A percentile compares a stretch with the other conserved stretches of the same genome.
Evolutionary conservation across 2,797 vertebrate species (phyloP).

Genomic region (Lithobates sylvaticus): DNA sequence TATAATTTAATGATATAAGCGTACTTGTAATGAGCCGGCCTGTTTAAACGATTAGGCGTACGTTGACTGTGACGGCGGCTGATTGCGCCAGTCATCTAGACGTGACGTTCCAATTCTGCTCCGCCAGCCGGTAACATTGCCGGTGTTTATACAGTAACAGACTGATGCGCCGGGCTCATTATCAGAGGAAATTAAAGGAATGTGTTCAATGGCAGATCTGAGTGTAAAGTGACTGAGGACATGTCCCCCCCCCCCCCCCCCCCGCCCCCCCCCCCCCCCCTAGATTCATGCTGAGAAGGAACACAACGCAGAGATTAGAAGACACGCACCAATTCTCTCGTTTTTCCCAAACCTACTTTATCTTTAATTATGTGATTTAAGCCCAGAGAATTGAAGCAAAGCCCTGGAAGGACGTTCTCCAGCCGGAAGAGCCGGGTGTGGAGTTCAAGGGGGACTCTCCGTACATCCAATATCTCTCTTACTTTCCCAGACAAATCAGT

Average conservation of each 20-base stretch:
- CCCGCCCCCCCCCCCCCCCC: too few relatives aligned
- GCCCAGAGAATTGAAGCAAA: slow-evolving; percentile 39
- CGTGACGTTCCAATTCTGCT: not conserved
- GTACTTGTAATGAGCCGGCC: not conserved
- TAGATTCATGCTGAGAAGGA: slow-evolving; percentile 50
- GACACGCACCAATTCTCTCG: slow-evolving; percentile 53
- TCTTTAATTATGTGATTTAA: slow-evolving; percentile 60
- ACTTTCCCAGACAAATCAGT: not conserved
- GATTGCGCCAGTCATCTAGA: not conserved
- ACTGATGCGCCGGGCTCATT: slow-evolving; percentile 13
- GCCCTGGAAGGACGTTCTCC: slow-evolving; percentile 7
- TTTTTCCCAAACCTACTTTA: slow-evolving; percentile 57
- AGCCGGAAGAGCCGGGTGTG: slow-evolving; percentile 6
- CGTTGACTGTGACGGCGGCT: not conserved
- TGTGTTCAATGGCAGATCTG: slow-evolving; percentile 29
- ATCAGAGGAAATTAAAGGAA: slow-evolving; percentile 53
- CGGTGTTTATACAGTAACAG: not conserved
- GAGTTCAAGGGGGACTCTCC: slow-evolving; percentile 10
- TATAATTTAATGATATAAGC: not conserved
- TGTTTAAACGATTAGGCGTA: not conserved
- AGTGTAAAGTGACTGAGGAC: slow-evolving; percentile 47
- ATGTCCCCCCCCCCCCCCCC: slow-evolving; percentile 21
- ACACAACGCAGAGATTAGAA: slow-evolving; percentile 43
- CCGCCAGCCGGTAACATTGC: not conserved
- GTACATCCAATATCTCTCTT: not conserved